Evolutionary conservation across 2,113 vertebrate genomes (phyloP).

Genomic region (Salvelinus fontinalis): DNA sequence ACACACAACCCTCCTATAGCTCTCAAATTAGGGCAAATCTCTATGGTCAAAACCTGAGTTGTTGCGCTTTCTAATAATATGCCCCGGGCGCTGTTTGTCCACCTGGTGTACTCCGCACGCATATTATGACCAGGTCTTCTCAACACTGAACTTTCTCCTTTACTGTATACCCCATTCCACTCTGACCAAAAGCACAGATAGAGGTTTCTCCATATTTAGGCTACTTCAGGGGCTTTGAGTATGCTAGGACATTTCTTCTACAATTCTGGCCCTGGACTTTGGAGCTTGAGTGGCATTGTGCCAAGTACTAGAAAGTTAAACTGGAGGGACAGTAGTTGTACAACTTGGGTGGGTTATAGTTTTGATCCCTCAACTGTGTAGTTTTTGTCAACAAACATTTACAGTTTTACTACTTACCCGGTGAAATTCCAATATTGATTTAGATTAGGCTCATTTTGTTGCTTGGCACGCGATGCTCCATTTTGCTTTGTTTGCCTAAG

Average conservation of each 20-base stretch:
- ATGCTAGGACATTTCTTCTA: conserved; percentile 13
- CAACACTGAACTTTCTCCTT: neutral
- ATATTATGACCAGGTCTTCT: neutral
- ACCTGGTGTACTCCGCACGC: neutral
- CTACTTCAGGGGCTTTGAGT: neutral
- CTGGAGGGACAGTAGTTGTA: neutral
- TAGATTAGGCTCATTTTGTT: neutral
- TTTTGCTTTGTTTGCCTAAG: neutral
- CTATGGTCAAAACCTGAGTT: neutral
- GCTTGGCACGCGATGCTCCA: neutral
- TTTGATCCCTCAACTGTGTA: neutral
- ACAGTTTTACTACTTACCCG: neutral
- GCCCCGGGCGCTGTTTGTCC: neutral
- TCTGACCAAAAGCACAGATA: neutral
- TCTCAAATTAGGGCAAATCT: neutral
- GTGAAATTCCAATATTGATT: neutral
- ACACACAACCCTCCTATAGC: neutral
- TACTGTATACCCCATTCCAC: neutral
- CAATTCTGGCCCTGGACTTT: conserved; percentile 17
- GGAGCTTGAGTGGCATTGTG: conserved; percentile 2
- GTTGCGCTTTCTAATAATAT: neutral
- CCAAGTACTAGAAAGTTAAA: neutral
- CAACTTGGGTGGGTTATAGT: neutral
- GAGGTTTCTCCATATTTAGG: neutral
- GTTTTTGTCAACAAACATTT: neutral